These are phyloP conservation scores for Luscinia megarhynchos DNA, from an alignment of 2,797 vertebrate species.

Conservation along the genomic window DNA sequence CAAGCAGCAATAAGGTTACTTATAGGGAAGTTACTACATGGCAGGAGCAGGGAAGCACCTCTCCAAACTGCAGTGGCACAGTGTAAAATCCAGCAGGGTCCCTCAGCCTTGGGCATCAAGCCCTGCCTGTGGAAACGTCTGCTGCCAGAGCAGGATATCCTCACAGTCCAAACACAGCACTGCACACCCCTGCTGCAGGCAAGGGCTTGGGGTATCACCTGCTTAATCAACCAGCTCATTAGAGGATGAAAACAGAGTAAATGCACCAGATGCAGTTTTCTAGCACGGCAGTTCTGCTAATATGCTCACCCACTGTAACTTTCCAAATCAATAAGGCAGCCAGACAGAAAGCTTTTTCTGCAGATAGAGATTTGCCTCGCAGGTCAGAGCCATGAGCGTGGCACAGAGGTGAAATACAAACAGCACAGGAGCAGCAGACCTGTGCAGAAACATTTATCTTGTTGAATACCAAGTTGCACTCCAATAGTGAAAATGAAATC, in stretches of 20 bases:
- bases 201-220: background rate
- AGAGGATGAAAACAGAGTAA: background rate
- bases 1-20: background rate
- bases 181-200: background rate
- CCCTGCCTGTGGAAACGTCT: background rate
- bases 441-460: background rate
- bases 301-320: background rate
- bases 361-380: background rate
- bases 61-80: background rate
- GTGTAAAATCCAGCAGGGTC: background rate
- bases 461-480: background rate
- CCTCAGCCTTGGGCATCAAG: too few species aligned
- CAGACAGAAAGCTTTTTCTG: background rate
- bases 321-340: background rate
- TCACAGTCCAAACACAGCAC: background rate
- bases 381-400: accelerated
- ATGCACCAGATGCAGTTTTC: background rate
- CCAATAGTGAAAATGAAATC: background rate
- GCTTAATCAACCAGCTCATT: background rate
- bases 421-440: background rate
- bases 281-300: background rate
- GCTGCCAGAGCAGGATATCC: background rate
- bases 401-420: background rate
- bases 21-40: background rate
- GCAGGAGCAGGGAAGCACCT: background rate